Conservation (phyloP, 2,888 invertebrate genomes). For the Hartigia nigra region DNA sequence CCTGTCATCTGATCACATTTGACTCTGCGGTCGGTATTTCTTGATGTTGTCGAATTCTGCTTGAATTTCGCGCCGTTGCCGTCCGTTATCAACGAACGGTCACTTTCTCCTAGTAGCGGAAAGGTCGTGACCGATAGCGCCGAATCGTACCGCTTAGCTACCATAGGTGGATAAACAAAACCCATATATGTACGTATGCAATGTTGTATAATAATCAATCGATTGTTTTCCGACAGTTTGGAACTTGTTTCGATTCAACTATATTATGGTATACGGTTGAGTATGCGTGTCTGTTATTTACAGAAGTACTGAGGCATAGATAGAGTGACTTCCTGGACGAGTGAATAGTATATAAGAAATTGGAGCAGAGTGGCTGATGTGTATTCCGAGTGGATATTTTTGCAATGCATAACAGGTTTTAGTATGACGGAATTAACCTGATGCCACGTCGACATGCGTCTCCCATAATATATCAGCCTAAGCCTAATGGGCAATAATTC, state of each 20-base stretch:
- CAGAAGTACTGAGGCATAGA: neutral
- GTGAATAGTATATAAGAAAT: neutral
- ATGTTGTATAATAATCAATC: neutral
- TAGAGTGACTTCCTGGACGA: neutral
- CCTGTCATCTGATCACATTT: neutral
- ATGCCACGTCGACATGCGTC: neutral
- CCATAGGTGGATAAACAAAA: conserved; percentile 4
- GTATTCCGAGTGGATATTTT: neutral
- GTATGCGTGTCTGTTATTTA: neutral
- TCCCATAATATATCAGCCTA: neutral
- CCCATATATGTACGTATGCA: neutral
- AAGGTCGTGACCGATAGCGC: conserved; percentile 4
- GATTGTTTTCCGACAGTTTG: neutral
- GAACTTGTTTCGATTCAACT: neutral
- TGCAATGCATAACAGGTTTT: neutral
- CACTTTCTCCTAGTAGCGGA: conserved; percentile 18
- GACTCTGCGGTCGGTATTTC: neutral
- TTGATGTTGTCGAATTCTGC: neutral
- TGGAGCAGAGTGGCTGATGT: neutral
- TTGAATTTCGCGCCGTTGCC: conserved; percentile 8
- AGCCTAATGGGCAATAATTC: conserved; percentile 18
- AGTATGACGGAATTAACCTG: neutral
- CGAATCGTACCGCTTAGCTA: neutral
- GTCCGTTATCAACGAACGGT: conserved; percentile 44
- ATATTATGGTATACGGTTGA: neutral